phyloP scores from a whole-genome alignment of 2,888 invertebrate genomes.

The Calliopum simillimum region DNA sequence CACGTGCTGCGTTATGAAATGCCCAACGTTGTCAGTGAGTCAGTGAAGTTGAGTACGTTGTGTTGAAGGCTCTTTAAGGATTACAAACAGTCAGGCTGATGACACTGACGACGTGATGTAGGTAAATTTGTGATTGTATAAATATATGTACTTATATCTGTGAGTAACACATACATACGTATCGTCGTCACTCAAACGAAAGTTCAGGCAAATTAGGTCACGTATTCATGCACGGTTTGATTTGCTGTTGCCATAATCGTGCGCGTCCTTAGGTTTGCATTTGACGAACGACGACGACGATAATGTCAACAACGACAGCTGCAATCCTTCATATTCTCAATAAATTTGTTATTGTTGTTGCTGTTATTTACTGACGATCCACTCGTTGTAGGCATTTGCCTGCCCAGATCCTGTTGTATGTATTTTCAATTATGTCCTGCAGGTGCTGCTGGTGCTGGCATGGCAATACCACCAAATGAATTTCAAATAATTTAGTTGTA shows the following conservation, averaged over 20 bases:
- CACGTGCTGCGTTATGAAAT: neutral
- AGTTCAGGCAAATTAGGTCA: constrained; percentile 22
- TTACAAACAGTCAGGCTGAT: constrained; percentile 16
- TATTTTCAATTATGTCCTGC: neutral
- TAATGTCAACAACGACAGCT: constrained; percentile 3
- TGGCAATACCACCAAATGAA: too few relatives aligned
- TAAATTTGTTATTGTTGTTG: neutral
- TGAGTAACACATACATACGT: neutral
- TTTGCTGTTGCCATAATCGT: constrained; percentile 24
- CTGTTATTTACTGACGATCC: neutral
- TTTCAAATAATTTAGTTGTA: too few relatives aligned
- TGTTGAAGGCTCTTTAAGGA: constrained; percentile 8
- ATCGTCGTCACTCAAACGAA: neutral
- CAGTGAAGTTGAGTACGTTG: neutral
- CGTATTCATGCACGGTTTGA: constrained; percentile 30
- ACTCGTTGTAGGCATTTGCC: neutral
- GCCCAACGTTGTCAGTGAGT: neutral
- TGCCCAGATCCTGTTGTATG: neutral
- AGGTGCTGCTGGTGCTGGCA: too few relatives aligned
- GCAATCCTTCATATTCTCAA: neutral
- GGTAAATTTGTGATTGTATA: constrained; percentile 12
- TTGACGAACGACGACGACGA: neutral
- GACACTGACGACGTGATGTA: constrained; percentile 28
- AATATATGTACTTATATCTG: neutral
- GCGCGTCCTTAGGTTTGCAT: neutral